A percentile compares a stretch with the other conserved stretches of the same genome.
phyloP scores from a whole-genome alignment of 2,888 invertebrate genomes.

The Esperia sulphurella region DNA sequence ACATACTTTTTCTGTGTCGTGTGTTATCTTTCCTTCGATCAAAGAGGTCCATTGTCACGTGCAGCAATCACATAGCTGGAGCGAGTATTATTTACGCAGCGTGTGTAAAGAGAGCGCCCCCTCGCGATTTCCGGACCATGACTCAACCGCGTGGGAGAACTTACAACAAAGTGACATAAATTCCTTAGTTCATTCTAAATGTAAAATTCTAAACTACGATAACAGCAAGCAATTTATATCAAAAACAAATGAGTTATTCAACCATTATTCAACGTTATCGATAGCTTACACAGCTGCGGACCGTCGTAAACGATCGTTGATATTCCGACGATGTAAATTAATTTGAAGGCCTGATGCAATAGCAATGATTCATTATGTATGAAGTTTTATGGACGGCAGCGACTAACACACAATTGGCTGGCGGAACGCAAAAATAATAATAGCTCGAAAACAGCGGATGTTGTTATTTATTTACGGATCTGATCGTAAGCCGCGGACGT shows the following conservation, averaged over 20 bases:
- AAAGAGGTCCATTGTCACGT: slow-evolving; percentile 21
- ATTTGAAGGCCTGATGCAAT: slow-evolving; percentile 44
- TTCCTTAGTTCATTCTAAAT: background rate
- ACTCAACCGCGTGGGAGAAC: slow-evolving; percentile 37
- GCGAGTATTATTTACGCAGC: slow-evolving; percentile 19
- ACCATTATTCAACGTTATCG: slow-evolving; percentile 52
- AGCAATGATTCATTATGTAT: slow-evolving; percentile 36
- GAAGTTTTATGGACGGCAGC: slow-evolving; percentile 26
- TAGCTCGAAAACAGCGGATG: slow-evolving; percentile 12
- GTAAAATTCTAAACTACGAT: background rate
- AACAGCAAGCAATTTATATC: background rate
- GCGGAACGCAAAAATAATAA: slow-evolving; percentile 13
- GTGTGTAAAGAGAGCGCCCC: slow-evolving; percentile 25
- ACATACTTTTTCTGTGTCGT: slow-evolving; percentile 22
- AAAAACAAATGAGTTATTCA: slow-evolving; percentile 54
- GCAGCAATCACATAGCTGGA: slow-evolving; percentile 11
- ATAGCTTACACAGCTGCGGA: slow-evolving; percentile 61
- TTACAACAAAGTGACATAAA: slow-evolving; percentile 5
- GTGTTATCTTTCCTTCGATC: slow-evolving; percentile 20
- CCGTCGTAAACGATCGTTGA: slow-evolving; percentile 25
- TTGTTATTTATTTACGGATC: slow-evolving; percentile 27
- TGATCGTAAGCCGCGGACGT: slow-evolving; percentile 29
- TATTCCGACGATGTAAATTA: slow-evolving; percentile 44
- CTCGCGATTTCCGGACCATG: slow-evolving; percentile 34
- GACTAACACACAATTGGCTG: slow-evolving; percentile 15